Base-by-base conservation (phyloP, 2,888 invertebrate species). In the Pogonocherus hispidulus region DNA sequence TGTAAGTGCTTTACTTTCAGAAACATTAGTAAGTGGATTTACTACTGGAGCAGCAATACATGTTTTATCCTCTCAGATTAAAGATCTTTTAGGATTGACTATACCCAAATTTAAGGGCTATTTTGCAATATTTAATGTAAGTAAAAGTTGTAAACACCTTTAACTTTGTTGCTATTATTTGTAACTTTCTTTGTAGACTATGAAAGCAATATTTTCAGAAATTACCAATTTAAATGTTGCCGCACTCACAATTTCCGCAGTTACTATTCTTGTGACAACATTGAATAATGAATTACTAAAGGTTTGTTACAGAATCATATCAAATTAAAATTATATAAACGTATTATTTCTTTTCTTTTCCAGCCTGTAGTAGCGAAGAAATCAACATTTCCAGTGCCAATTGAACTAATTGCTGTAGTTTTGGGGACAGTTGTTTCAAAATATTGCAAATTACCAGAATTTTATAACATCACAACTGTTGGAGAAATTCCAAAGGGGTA, bases 11-110 rank as follows among this genome's bases (percentile, higher is more conserved):
- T 83, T 92, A 6, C 82, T 92, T 6, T 91, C 91, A 32, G 90
- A 91, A 76, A 90, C 91, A 11, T 84, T 93, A 63, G 90, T 93
- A 2, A 91, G 91, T 81, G 93, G 92, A 0, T 93, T 93, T 79
- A 92, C 92, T 0, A 91, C 92, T 1, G 93, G 91, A 1, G 91
- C 92, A 3, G 92, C 93, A 0, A 85, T 91, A 52, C 92, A 93
- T 81, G 93, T 93, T 3, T 86, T 92, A 55, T 88, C 89, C 1
- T 91, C 91, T n/a, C 93, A 93, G 83, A 79, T 90, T 1, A 90
- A 90, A 79, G 90, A 90, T 80, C 81, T 91, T 0, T 79, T 92
- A 18, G 92, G 92, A 32, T 81, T 92, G 0, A 81, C 81, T 22
- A 83, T 90, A 46, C 86, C 86, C 1, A 88, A 87, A 47, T 86